These are phyloP conservation scores for Pelochelys cantorii DNA, from an alignment of 2,797 vertebrate genomes.

Conservation along the genomic window DNA sequence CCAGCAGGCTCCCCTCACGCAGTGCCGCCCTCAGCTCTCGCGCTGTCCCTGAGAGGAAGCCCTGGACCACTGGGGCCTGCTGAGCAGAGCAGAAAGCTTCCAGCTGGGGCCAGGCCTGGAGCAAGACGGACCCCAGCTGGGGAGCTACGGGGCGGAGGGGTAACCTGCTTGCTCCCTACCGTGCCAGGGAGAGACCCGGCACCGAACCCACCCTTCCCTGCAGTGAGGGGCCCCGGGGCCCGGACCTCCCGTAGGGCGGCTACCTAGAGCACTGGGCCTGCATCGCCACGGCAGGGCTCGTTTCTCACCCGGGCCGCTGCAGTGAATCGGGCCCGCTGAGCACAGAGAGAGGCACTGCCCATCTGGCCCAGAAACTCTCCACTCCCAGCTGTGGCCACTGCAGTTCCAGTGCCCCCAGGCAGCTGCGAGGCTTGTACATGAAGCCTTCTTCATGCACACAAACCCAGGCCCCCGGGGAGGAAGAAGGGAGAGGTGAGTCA, in stretches of 20 bases:
- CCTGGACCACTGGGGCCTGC: background rate
- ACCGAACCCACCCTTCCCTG: background rate
- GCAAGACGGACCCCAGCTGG: background rate
- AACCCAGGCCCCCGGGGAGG: background rate
- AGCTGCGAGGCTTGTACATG: background rate
- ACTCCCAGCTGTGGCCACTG: background rate
- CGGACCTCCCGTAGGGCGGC: no score
- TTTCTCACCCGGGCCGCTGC: background rate
- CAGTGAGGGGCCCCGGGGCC: background rate
- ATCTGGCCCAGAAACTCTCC: background rate
- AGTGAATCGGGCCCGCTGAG: background rate
- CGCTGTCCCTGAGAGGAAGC: no score
- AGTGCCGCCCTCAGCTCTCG: background rate
- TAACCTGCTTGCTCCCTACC: background rate
- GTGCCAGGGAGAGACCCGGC: background rate
- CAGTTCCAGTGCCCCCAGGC: background rate
- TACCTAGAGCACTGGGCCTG: background rate
- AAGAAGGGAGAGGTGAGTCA: background rate
- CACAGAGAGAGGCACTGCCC: fast-evolving
- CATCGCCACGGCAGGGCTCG: background rate
- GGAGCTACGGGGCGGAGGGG: background rate
- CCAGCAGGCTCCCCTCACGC: background rate
- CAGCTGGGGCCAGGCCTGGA: no score
- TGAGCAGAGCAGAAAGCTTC: background rate
- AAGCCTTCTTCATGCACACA: background rate